Evolutionary conservation across 2,797 vertebrate genomes (phyloP).

Genomic region (Cryptoblepharus egeriae): DNA sequence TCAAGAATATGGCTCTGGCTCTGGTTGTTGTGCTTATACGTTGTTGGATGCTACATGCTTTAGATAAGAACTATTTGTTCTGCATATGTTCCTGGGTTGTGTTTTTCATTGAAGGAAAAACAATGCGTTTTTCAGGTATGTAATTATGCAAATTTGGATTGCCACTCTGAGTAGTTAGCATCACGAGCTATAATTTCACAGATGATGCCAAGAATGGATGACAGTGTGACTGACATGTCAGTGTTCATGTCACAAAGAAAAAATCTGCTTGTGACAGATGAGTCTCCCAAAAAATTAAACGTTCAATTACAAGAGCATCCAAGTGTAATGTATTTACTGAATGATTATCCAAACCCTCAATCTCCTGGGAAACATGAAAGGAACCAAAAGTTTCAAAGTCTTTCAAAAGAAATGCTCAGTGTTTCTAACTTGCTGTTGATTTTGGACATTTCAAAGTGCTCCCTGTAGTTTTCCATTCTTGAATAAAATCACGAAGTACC

Average conservation of each 20-base stretch:
- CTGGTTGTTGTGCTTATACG: too few species aligned
- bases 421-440: background rate
- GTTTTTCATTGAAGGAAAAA: conserved; percentile 1
- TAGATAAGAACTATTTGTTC: background rate
- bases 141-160: conserved; percentile 4
- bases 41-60: too few species aligned
- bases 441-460: background rate
- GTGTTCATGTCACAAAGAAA: background rate
- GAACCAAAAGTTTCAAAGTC: conserved; percentile 1
- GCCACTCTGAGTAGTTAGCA: background rate
- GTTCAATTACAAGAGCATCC: conserved; percentile 25
- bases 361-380: background rate
- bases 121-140: background rate
- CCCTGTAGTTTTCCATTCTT: background rate
- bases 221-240: background rate
- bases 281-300: conserved; percentile 19
- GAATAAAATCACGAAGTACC: background rate
- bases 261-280: conserved; percentile 24
- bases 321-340: conserved; percentile 8
- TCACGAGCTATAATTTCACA: background rate
- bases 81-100: background rate
- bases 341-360: conserved; percentile 10
- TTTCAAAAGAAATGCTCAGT: background rate
- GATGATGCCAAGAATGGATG: background rate
- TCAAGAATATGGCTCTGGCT: too few species aligned